Percentiles rank a stretch among this genome's conserved stretches.
phyloP scores from a whole-genome alignment of 1,140 invertebrate species.

The Drosophila pallidifrons region DNA sequence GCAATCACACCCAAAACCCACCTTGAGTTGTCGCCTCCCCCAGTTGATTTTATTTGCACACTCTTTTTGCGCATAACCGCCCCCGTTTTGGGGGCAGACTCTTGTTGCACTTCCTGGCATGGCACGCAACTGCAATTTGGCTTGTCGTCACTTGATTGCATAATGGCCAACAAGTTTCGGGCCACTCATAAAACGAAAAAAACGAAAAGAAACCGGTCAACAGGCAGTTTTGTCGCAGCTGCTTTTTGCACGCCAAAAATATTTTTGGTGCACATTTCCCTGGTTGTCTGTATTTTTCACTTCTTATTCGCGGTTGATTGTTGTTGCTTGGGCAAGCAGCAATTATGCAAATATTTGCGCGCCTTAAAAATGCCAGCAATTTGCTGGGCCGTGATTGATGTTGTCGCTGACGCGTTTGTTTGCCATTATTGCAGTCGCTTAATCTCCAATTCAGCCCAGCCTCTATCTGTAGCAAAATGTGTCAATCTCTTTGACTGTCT shows the following conservation, averaged over 20 bases:
- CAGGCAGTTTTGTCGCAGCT: slow-evolving; percentile 49
- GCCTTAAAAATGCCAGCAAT: slow-evolving; percentile 74
- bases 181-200: slow-evolving; percentile 55
- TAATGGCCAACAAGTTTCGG: slow-evolving; percentile 66
- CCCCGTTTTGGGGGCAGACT: slow-evolving; percentile 44
- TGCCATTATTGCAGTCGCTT: slow-evolving; percentile 1
- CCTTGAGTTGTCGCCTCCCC: slow-evolving; percentile 7
- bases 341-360: slow-evolving; percentile 81
- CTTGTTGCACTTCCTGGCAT: slow-evolving; percentile 71
- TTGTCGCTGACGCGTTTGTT: slow-evolving; percentile 41
- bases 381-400: slow-evolving; percentile 75
- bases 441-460: not conserved
- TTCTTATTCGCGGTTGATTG: slow-evolving; percentile 21
- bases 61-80: slow-evolving; percentile 21
- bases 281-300: slow-evolving; percentile 16
- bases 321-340: slow-evolving; percentile 64
- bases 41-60: not conserved
- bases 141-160: slow-evolving; percentile 76
- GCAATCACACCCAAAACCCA: slow-evolving; percentile 1
- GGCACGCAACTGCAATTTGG: slow-evolving; percentile 76
- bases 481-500: slow-evolving; percentile 5
- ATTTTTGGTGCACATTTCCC: slow-evolving; percentile 66
- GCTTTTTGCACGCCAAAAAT: slow-evolving; percentile 49
- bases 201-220: slow-evolving; percentile 64
- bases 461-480: not conserved